A percentile compares a stretch with the other conserved stretches of the same genome.
phyloP scores from a whole-genome alignment of 2,113 vertebrate species.

The Tragulus kanchil region DNA sequence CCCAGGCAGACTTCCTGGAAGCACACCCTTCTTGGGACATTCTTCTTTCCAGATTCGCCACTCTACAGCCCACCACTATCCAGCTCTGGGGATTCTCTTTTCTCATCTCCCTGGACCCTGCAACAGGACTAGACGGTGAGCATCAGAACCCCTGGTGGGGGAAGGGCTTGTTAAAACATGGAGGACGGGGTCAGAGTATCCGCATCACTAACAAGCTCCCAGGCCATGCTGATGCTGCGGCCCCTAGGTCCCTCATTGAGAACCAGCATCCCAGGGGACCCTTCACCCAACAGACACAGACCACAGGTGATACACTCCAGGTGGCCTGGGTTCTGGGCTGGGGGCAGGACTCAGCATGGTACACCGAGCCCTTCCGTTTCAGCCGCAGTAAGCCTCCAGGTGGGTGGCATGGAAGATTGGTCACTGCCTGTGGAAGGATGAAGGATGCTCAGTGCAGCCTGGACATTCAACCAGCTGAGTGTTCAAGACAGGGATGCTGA shows the following conservation, averaged over 20 bases:
- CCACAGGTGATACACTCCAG: not conserved
- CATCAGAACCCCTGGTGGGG: not conserved
- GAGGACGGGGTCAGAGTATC: not conserved
- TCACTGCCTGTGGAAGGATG: not conserved
- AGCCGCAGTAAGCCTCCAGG: not conserved
- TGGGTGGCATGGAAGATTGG: rapidly evolving
- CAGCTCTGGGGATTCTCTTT: rapidly evolving
- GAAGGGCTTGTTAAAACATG: not conserved
- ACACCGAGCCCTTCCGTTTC: rapidly evolving
- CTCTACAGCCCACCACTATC: not conserved
- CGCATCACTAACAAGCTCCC: not conserved
- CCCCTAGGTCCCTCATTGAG: not conserved
- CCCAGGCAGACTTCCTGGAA: not conserved
- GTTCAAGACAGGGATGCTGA: not conserved
- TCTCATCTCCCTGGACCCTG: too few species aligned
- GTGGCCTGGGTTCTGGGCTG: not conserved
- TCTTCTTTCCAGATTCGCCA: not conserved
- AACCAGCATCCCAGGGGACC: rapidly evolving
- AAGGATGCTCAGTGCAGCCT: not conserved
- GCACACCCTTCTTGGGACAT: rapidly evolving
- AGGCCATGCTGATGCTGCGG: not conserved
- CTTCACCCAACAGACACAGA: not conserved
- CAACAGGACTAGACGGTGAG: rapidly evolving
- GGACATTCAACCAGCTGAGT: not conserved
- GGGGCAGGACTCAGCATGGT: rapidly evolving